Evolutionary conservation across 2,888 invertebrate genomes (phyloP).

Genomic region (Luffia ferchaultella): DNA sequence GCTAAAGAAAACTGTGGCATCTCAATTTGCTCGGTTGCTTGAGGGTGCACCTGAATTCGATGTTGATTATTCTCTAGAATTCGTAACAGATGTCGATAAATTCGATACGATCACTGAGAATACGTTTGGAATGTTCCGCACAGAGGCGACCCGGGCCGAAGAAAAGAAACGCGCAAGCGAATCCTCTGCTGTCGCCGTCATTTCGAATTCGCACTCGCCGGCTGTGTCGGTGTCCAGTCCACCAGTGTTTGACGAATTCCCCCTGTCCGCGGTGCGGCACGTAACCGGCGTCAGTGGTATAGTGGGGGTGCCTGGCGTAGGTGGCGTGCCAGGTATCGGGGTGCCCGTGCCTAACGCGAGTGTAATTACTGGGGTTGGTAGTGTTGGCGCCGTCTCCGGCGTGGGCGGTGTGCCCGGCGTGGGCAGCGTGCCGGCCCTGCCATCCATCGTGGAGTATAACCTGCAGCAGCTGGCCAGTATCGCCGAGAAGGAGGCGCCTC

Average conservation of each 20-base stretch:
- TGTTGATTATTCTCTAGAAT: constrained; percentile 80
- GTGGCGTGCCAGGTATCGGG: constrained; percentile 26
- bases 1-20: constrained; percentile 79
- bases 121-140: constrained; percentile 77
- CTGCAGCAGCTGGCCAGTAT: constrained; percentile 84
- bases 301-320: constrained; percentile 34
- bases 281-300: constrained; percentile 28
- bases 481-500: constrained; percentile 73
- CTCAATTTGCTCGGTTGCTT: constrained; percentile 80
- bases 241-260: constrained; percentile 80
- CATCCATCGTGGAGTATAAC: constrained; percentile 87
- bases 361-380: constrained; percentile 39
- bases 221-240: constrained; percentile 69
- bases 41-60: constrained; percentile 85
- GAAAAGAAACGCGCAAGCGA: constrained; percentile 61
- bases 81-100: constrained; percentile 79
- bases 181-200: constrained; percentile 38
- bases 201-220: constrained; percentile 52
- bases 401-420: constrained; percentile 33
- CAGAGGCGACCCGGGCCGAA: constrained; percentile 68
- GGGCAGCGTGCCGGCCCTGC: constrained; percentile 41
- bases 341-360: constrained; percentile 27
- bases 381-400: constrained; percentile 36
- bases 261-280: constrained; percentile 59
- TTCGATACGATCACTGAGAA: constrained; percentile 79